These are phyloP conservation scores for Dolichomitus sp. DNA, from an alignment of 2,888 invertebrate species.

Conservation along the genomic window DNA sequence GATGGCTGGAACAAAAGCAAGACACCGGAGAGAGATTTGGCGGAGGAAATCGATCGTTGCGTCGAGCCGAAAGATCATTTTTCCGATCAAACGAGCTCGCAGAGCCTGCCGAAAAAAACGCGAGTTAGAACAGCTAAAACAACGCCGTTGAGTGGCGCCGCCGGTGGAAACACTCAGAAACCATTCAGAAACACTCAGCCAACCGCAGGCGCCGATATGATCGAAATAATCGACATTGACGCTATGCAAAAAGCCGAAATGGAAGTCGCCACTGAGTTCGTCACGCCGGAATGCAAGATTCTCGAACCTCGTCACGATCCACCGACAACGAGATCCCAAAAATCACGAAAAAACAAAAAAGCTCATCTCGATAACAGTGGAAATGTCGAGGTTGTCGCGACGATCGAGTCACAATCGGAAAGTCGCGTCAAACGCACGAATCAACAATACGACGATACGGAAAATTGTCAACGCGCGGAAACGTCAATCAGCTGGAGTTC, in stretches of 20 bases:
- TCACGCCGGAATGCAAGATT: slow-evolving; percentile 77
- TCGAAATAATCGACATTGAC: slow-evolving; percentile 82
- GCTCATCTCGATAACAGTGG: slow-evolving; percentile 57
- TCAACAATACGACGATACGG: slow-evolving; percentile 46
- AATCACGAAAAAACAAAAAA: slow-evolving; percentile 74
- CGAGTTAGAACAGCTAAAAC: slow-evolving; percentile 67
- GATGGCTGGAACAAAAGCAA: slow-evolving; percentile 73
- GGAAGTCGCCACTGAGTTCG: slow-evolving; percentile 63
- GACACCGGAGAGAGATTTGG: slow-evolving; percentile 67
- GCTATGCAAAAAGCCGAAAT: slow-evolving; percentile 79
- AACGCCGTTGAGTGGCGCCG: slow-evolving; percentile 16
- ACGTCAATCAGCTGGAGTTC: slow-evolving; percentile 51
- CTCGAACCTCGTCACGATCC: slow-evolving; percentile 72
- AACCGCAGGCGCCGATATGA: slow-evolving; percentile 62
- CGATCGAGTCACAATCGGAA: slow-evolving; percentile 36
- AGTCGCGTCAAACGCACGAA: neutral
- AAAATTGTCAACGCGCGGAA: neutral
- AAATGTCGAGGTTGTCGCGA: slow-evolving; percentile 42
- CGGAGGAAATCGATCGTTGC: slow-evolving; percentile 72
- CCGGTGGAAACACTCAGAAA: neutral
- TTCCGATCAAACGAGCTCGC: slow-evolving; percentile 45
- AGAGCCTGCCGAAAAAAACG: slow-evolving; percentile 71
- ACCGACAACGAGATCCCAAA: slow-evolving; percentile 69
- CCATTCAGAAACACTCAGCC: slow-evolving; percentile 25
- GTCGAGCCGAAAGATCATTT: slow-evolving; percentile 57